Evolutionary conservation across 2,113 vertebrate genomes (phyloP).

Genomic region (Tautogolabrus adspersus): DNA sequence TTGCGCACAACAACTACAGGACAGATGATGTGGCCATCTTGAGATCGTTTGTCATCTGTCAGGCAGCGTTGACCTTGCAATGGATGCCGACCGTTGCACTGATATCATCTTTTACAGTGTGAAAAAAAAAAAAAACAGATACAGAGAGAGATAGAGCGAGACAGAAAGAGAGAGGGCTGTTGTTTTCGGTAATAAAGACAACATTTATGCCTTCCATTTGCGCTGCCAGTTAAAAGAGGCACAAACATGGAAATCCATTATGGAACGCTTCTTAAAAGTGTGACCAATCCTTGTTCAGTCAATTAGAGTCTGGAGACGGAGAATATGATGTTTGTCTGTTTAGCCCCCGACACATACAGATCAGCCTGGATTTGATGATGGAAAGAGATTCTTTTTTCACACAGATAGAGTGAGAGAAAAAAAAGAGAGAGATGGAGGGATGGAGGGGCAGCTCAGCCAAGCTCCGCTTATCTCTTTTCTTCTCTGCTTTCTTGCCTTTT

Average conservation of each 20-base stretch:
- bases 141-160: constrained; percentile 39
- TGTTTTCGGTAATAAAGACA: constrained; percentile 87
- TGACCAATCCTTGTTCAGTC: constrained; percentile 90
- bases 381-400: constrained; percentile 59
- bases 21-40: constrained; percentile 87
- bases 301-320: constrained; percentile 86
- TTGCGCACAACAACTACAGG: constrained; percentile 74
- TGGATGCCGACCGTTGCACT: constrained; percentile 76
- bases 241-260: constrained; percentile 96
- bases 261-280: constrained; percentile 88
- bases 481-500: constrained; percentile 61
- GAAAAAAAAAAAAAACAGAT: constrained; percentile 11
- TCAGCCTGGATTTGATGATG: constrained; percentile 81
- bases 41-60: constrained; percentile 87
- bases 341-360: constrained; percentile 78
- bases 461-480: constrained; percentile 84
- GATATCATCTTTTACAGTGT: constrained; percentile 78
- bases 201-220: constrained; percentile 90
- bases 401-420: constrained; percentile 23
- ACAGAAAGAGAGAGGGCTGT: constrained; percentile 63
- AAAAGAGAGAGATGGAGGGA: constrained; percentile 51
- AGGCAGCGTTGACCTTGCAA: constrained; percentile 86
- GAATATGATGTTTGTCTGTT: constrained; percentile 84
- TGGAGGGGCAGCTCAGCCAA: constrained; percentile 74
- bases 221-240: constrained; percentile 89